Percentiles rank a stretch among this genome's conserved stretches.
phyloP scores from a whole-genome alignment of 1,140 invertebrate genomes.

The Gonatopus flavifemur region DNA sequence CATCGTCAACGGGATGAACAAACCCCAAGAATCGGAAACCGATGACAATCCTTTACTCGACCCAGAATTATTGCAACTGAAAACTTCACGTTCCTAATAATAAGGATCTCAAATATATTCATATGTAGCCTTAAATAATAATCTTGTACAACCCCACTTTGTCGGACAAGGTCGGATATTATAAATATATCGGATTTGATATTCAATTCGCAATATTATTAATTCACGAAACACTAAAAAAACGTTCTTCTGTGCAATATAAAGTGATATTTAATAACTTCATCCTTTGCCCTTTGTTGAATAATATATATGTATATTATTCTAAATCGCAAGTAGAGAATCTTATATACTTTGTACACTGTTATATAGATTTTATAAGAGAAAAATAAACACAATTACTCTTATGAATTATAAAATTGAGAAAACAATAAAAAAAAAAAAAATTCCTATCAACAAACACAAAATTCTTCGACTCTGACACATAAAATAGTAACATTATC shows the following conservation, averaged over 20 bases:
- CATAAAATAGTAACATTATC: constrained; percentile 58
- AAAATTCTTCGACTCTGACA: constrained; percentile 16
- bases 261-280: too few relatives aligned
- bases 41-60: constrained; percentile 54
- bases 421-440: constrained; percentile 10
- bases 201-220: background rate
- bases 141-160: background rate
- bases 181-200: background rate
- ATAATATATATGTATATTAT: too few relatives aligned
- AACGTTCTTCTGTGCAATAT: too few relatives aligned
- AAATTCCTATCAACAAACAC: constrained; percentile 5
- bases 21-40: constrained; percentile 46
- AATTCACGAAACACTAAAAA: too few relatives aligned
- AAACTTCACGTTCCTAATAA: constrained; percentile 50
- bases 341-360: constrained; percentile 5
- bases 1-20: constrained; percentile 51
- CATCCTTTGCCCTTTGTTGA: too few relatives aligned
- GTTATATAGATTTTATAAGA: constrained; percentile 29
- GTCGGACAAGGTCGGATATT: background rate
- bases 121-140: background rate
- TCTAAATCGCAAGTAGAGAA: too few relatives aligned
- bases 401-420: background rate
- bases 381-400: background rate
- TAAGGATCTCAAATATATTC: too few relatives aligned
- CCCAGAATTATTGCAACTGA: constrained; percentile 54